Percentiles rank a stretch among this genome's conserved stretches.
phyloP scores from a whole-genome alignment of 2,113 vertebrate genomes.

The Ariopsis seemanni region DNA sequence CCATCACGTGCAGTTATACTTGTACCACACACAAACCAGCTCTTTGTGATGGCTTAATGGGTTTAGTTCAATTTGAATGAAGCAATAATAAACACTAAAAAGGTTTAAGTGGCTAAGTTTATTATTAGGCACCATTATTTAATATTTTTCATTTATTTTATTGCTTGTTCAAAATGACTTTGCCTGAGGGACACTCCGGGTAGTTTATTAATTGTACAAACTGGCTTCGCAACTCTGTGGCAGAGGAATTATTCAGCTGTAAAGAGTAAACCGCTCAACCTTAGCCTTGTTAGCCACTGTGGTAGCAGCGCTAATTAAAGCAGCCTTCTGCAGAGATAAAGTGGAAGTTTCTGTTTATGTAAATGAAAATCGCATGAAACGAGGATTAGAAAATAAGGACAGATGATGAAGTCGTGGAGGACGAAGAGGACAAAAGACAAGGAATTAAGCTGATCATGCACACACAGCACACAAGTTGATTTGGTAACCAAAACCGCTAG shows the following conservation, averaged over 20 bases:
- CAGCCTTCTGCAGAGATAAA: constrained; percentile 50
- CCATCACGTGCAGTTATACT: not conserved
- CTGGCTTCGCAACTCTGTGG: constrained; percentile 59
- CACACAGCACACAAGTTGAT: not conserved
- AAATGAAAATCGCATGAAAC: not conserved
- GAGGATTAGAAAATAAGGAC: not conserved
- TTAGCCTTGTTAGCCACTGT: constrained; percentile 60
- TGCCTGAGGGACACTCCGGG: constrained; percentile 52
- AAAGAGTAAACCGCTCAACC: constrained; percentile 55
- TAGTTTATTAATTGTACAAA: constrained; percentile 58
- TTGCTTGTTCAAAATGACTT: constrained; percentile 51
- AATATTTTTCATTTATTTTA: constrained; percentile 26
- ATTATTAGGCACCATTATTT: constrained; percentile 26
- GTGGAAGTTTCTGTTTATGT: not conserved
- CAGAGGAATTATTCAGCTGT: constrained; percentile 61
- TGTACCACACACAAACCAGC: not conserved
- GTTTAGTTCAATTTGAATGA: constrained; percentile 4
- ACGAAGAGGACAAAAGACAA: not conserved
- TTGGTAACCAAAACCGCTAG: not conserved
- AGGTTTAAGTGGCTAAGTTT: constrained; percentile 2
- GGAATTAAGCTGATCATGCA: not conserved
- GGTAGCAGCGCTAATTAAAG: constrained; percentile 60
- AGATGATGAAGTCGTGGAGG: not conserved
- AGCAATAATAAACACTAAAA: constrained; percentile 9
- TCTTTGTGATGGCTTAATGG: not conserved